Percentiles rank a stretch among this genome's conserved stretches.
phyloP scores from a whole-genome alignment of 2,888 invertebrate species.

The Netelia fuscicornis region DNA sequence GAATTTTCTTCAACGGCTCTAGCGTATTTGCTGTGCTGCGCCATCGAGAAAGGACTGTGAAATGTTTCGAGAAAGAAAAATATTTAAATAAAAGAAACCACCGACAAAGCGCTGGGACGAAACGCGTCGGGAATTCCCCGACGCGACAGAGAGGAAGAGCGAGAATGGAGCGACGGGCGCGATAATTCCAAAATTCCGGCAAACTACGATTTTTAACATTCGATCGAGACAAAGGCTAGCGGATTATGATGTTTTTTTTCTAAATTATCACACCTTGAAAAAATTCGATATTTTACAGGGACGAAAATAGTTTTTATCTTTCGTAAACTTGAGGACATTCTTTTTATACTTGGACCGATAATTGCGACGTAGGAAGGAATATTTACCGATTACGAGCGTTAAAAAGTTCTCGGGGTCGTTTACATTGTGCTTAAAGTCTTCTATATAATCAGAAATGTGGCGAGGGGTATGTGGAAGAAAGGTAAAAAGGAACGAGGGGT shows the following conservation, averaged over 20 bases:
- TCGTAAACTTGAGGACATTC: neutral
- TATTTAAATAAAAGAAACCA: neutral
- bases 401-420: constrained; percentile 1
- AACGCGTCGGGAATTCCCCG: constrained; percentile 15
- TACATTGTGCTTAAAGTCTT: constrained; percentile 34
- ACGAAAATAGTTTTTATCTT: neutral
- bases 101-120: neutral
- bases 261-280: too few species aligned
- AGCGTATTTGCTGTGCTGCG: constrained; percentile 2
- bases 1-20: constrained; percentile 27
- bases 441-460: constrained; percentile 40
- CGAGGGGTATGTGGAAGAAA: constrained; percentile 17
- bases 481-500: constrained; percentile 19
- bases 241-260: too few species aligned
- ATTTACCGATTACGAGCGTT: neutral
- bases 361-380: neutral
- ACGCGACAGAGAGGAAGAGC: neutral
- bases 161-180: constrained; percentile 10
- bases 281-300: too few species aligned
- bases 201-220: constrained; percentile 7
- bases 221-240: constrained; percentile 9
- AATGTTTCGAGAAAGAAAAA: constrained; percentile 1
- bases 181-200: constrained; percentile 33
- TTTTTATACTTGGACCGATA: neutral
- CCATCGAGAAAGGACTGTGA: constrained; percentile 2